Base-by-base conservation (phyloP, 2,113 vertebrate genomes). In the Phylloscopus trochiloides region DNA sequence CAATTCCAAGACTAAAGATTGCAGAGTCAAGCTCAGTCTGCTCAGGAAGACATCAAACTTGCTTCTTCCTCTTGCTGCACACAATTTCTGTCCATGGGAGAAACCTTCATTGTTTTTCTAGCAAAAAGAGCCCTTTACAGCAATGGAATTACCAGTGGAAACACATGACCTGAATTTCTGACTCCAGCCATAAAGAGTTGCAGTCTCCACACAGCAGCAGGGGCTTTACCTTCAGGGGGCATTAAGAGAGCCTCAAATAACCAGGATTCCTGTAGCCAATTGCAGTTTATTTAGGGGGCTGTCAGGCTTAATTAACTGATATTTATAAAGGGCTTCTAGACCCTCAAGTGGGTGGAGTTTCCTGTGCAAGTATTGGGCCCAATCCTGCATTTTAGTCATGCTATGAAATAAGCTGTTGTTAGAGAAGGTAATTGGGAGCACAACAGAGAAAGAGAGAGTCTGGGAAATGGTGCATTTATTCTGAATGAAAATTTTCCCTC, bases 281-380 rank as follows among this genome's bases (percentile, higher is more conserved):
- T 88, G 90, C 93, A 86, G 86, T 88, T 96, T 92, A 88, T 96
- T 96, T 92, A 88, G 88, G 92, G 90, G 82, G 68, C 83, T 97
- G 96, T 96, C 96, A 95, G 75, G 43, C 43, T 95, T 96, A 95
- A 96, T 97, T 97, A 96, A 90, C 90, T 88, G 88, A 86, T 95
- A 88, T 95, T 96, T 97, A 90, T 96, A 96, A 96, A 97, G 55
- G 74, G 75, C 75, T 97, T 88, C 8, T 7, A 86, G 92, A 94
- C 87, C 75, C 85, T 96, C 86, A 29, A 75, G 80, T 93, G 74
- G 80, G 92, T 92, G 88, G 92, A 61, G 86, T 94, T 92, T 91
- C 28, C 52, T 85, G 68, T 72, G 83, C 80, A 86, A 84, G 76
- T 76, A 28, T 47, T 70, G 73, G 70, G 95, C 70, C 59, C 12